phyloP scores from a whole-genome alignment of 2,797 vertebrate genomes.

The Pelobates cultripes region DNA sequence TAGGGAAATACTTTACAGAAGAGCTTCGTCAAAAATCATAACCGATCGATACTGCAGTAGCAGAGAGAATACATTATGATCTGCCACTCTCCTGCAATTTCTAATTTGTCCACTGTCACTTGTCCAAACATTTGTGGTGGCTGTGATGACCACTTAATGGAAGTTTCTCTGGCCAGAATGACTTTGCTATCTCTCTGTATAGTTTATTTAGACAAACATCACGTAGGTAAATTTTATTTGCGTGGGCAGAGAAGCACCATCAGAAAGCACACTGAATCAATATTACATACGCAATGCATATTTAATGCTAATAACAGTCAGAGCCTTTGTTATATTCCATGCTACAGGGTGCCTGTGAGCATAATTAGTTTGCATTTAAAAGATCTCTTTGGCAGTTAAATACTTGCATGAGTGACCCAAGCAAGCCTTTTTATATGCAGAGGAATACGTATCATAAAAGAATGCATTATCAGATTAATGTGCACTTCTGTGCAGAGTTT shows the following conservation, averaged over 20 bases:
- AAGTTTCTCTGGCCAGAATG: conserved; percentile 26
- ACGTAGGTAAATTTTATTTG: conserved; percentile 33
- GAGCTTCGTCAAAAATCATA: background rate
- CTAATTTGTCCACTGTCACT: conserved; percentile 29
- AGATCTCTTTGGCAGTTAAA: conserved; percentile 38
- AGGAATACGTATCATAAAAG: background rate
- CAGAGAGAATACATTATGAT: background rate
- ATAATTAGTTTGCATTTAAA: conserved; percentile 47
- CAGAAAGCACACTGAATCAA: conserved; percentile 45
- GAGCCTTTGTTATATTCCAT: conserved; percentile 41
- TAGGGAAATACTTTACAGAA: too few species aligned
- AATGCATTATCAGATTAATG: background rate
- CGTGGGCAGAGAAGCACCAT: conserved; percentile 44
- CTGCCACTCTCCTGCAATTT: background rate
- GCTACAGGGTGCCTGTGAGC: conserved; percentile 38
- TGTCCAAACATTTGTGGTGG: conserved; percentile 28
- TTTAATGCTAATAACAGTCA: conserved; percentile 54
- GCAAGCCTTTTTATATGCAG: background rate
- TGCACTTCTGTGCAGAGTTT: background rate
- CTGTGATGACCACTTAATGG: conserved; percentile 33
- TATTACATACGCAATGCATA: conserved; percentile 52
- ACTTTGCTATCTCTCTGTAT: conserved; percentile 35
- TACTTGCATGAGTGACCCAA: conserved; percentile 16
- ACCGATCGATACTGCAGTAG: background rate
- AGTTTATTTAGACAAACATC: conserved; percentile 43